phyloP scores from a whole-genome alignment of 2,888 invertebrate genomes.

The Cancer borealis region DNA sequence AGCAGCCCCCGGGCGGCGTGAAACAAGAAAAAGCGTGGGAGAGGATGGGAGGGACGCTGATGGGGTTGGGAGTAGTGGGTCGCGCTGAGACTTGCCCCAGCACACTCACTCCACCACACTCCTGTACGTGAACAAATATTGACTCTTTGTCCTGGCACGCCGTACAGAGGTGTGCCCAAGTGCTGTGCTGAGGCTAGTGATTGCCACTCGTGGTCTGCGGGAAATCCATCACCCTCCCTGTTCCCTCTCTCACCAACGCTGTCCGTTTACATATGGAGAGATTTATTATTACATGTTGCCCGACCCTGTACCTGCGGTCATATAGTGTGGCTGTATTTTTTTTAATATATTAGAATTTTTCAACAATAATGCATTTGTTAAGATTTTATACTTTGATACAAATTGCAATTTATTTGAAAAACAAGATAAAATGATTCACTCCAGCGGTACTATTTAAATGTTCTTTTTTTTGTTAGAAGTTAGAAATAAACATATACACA shows the following conservation, averaged over 20 bases:
- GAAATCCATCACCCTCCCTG: background rate
- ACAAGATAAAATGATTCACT: background rate
- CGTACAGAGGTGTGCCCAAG: background rate
- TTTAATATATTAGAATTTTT: background rate
- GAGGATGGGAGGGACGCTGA: background rate
- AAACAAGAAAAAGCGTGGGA: background rate
- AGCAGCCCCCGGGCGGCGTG: background rate
- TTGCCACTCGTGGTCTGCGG: background rate
- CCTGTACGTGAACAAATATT: constrained; percentile 29
- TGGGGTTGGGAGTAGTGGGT: background rate
- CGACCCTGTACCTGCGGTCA: background rate
- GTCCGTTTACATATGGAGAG: background rate
- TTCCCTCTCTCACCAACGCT: background rate
- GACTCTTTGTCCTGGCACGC: background rate
- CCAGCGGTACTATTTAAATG: no score
- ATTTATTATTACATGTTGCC: background rate
- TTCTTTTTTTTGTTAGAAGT: background rate
- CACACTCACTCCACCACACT: constrained; percentile 18
- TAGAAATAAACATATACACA: background rate
- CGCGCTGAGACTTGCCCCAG: background rate
- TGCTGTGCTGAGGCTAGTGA: constrained; percentile 6
- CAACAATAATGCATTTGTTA: background rate
- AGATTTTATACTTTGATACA: background rate
- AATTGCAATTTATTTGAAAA: no score
- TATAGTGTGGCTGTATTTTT: background rate